phyloP scores from a whole-genome alignment of 2,797 vertebrate species.

The Gadopsis marmoratus region DNA sequence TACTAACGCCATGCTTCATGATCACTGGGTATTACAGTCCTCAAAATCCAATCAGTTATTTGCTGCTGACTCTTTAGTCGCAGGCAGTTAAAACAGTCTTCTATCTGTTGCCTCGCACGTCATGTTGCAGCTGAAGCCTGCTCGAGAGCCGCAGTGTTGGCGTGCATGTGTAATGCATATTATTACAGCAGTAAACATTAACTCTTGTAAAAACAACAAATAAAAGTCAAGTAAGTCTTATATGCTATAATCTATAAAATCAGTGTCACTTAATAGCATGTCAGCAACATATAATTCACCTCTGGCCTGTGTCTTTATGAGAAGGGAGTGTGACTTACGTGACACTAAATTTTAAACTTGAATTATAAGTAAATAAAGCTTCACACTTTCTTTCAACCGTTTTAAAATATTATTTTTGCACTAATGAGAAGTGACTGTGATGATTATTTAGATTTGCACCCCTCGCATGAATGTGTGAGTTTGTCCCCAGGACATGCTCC shows the following conservation, averaged over 20 bases:
- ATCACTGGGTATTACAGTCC: slow-evolving; percentile 1
- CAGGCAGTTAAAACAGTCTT: background rate
- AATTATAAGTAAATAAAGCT: slow-evolving; percentile 19
- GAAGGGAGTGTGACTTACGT: background rate
- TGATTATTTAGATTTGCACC: slow-evolving; percentile 52
- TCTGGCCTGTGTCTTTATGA: background rate
- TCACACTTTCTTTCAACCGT: background rate
- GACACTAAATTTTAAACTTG: background rate
- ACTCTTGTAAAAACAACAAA: background rate
- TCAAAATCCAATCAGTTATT: background rate
- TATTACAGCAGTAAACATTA: background rate
- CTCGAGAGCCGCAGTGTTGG: background rate
- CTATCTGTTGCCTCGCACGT: background rate
- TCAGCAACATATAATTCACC: background rate
- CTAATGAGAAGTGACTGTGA: slow-evolving; percentile 50
- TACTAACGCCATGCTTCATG: background rate
- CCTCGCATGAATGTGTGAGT: slow-evolving; percentile 48
- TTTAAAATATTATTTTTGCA: slow-evolving; percentile 13
- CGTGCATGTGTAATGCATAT: background rate
- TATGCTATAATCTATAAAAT: background rate
- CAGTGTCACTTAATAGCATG: background rate
- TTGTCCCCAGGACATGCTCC: slow-evolving; percentile 44
- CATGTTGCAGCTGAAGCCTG: background rate
- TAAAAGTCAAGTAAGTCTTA: background rate
- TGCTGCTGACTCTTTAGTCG: background rate